Conservation (phyloP, 1,140 invertebrate genomes). For the Tetranychus cinnabarinus region DNA sequence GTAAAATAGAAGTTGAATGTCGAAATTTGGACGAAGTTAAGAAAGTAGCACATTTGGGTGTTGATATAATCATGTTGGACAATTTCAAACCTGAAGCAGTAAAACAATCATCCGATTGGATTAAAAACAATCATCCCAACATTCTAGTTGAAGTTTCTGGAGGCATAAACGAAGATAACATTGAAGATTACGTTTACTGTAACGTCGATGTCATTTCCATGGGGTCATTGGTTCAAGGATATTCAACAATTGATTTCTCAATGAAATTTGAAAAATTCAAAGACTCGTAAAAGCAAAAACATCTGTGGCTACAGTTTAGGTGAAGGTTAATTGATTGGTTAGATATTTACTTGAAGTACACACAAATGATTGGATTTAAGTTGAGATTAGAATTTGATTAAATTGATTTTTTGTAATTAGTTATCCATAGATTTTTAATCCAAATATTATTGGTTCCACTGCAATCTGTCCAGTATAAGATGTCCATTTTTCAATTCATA, state of each 20-base stretch:
- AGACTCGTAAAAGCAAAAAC: too few relatives aligned
- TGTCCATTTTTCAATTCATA: too few relatives aligned
- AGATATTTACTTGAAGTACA: too few relatives aligned
- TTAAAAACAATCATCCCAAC: slow-evolving; percentile 20
- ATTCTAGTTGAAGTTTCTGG: slow-evolving; percentile 24
- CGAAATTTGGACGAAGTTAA: slow-evolving; percentile 20
- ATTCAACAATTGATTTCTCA: slow-evolving; percentile 23
- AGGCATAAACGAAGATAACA: slow-evolving; percentile 20
- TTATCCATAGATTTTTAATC: not conserved
- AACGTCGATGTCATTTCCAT: slow-evolving; percentile 25
- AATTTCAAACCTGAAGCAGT: slow-evolving; percentile 21
- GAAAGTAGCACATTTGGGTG: slow-evolving; percentile 21
- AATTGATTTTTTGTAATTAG: too few relatives aligned
- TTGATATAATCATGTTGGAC: slow-evolving; percentile 27
- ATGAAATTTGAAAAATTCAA: slow-evolving; percentile 21
- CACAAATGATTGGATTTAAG: too few relatives aligned
- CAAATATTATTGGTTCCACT: too few relatives aligned
- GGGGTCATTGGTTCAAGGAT: slow-evolving; percentile 24
- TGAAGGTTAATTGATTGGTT: too few relatives aligned
- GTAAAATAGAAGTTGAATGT: slow-evolving; percentile 28
- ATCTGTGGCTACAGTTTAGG: too few relatives aligned
- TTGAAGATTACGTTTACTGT: slow-evolving; percentile 17
- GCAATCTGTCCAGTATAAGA: too few relatives aligned
- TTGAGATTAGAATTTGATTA: too few relatives aligned
- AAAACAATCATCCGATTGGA: slow-evolving; percentile 13